Evolutionary conservation across 2,888 invertebrate genomes (phyloP), one percentile per base, ranked within the genome.

Genomic region (Polydrusus cervinus): DNA sequence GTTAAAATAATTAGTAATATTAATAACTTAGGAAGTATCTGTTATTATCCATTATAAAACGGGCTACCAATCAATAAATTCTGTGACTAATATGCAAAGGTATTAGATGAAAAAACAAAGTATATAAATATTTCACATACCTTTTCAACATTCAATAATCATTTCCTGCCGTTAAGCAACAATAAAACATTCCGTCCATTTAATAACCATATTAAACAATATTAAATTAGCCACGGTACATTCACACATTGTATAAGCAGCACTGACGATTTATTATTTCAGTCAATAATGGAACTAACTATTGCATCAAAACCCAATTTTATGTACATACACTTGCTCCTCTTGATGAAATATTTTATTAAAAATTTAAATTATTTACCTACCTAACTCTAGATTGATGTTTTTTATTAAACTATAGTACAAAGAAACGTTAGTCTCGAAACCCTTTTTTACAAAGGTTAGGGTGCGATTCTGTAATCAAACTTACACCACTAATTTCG

Each of bases 161-260:
- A 38, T 60, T 60, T 60, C 57, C 57, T 38, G 57, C 30, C 38
- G 57, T 60, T 60, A 60, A 38, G 57, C 18, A 60, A 60, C n/a
- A 60, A 60, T 60, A 60, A 60, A 60, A 60, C 38, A 53, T 53
- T 53, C 53, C 25, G 11, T 34, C 53, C 53, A 57, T 60, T 60
- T 60, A 60, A 60, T 60, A 60, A 60, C 57, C 57, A 38, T 38
- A 60, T 60, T 60, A 60, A 60, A 60, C 57, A 60, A 60, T 38
- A 60, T 60, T 60, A 57, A 57, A 57, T 60, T 60, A 38, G 57
- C 16, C 14, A 60, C 57, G 57, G 57, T 60, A 60, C 57, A 38
- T 60, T 60, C 57, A 60, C 57, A 60, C 18, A 8, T 60, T 60
- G 14, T 60, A 18, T 60, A 38, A 60, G 38, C 57, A 60, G 3